phyloP scores from a whole-genome alignment of 2,888 invertebrate genomes.

The Eupithecia abbreviata region DNA sequence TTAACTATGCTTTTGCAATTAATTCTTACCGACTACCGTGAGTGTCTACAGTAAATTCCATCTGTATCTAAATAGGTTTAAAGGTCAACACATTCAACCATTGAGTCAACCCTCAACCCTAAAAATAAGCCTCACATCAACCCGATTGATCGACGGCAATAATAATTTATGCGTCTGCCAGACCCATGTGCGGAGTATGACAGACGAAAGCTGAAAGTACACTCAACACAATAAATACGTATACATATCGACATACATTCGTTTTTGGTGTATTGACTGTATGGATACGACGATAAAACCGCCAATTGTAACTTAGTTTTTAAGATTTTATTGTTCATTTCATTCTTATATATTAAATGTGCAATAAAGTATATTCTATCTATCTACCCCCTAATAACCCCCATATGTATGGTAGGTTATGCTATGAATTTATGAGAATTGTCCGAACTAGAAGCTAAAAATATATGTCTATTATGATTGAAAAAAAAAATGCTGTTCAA shows the following conservation, averaged over 20 bases:
- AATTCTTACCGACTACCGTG: not conserved
- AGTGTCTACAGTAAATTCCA: not conserved
- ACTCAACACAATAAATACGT: constrained; percentile 4
- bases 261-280: not conserved
- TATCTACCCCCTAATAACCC: too few species aligned
- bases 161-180: constrained; percentile 33
- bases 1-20: not conserved
- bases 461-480: too few species aligned
- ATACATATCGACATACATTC: not conserved
- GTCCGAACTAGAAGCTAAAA: too few species aligned
- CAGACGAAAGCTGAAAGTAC: constrained; percentile 22
- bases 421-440: too few species aligned
- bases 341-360: too few species aligned
- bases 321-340: too few species aligned
- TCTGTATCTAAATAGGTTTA: not conserved
- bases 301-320: too few species aligned
- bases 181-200: constrained; percentile 23
- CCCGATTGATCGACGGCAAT: constrained; percentile 20
- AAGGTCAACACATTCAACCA: not conserved
- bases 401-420: too few species aligned
- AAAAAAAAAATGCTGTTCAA: too few species aligned
- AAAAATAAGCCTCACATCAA: constrained; percentile 10
- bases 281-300: not conserved
- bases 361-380: too few species aligned
- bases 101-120: not conserved